These are phyloP conservation scores for Rhamnusium bicolor DNA, from an alignment of 2,888 invertebrate genomes.

Conservation along the genomic window DNA sequence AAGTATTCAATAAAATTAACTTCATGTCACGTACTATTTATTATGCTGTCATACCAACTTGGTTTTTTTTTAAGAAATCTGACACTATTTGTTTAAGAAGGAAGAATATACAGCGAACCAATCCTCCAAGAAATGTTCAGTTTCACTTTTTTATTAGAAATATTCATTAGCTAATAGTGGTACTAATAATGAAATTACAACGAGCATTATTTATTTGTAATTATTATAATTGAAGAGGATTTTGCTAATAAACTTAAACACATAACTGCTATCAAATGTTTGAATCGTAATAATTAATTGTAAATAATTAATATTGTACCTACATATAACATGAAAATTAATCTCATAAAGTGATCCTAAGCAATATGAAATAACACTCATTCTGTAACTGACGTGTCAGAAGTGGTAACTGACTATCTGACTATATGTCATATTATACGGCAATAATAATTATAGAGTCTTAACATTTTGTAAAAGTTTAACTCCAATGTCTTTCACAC, in stretches of 20 bases:
- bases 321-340: too few species aligned
- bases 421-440: too few species aligned
- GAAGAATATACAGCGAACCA: not conserved
- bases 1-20: not conserved
- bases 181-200: not conserved
- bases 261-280: not conserved
- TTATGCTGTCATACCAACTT: not conserved
- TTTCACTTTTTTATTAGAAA: not conserved
- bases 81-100: not conserved
- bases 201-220: not conserved
- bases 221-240: too few species aligned
- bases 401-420: too few species aligned
- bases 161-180: not conserved
- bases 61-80: not conserved
- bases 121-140: not conserved
- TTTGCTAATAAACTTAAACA: too few species aligned
- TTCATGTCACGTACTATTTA: not conserved
- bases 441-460: too few species aligned
- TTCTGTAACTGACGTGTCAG: too few species aligned
- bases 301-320: not conserved
- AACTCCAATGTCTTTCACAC: too few species aligned
- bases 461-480: too few species aligned
- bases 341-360: too few species aligned
- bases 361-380: too few species aligned
- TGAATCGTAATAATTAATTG: not conserved